Evolutionary conservation across 2,797 vertebrate genomes (phyloP), one percentile per base, ranked within the genome.

Genomic region (Triplophysa yarkandensis): DNA sequence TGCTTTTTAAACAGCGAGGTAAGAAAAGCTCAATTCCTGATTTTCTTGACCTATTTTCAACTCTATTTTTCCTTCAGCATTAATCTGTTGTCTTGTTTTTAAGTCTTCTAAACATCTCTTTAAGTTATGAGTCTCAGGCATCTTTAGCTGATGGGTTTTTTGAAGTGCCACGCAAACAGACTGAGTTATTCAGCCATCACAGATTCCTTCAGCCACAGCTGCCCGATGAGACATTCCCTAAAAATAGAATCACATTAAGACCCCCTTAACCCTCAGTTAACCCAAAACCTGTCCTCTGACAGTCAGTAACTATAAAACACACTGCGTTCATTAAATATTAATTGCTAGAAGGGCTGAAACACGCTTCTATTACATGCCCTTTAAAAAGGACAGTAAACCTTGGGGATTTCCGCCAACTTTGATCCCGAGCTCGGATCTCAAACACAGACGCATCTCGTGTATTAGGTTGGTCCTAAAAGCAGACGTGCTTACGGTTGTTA

Each of bases 1-100:
- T 98, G 97, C 89, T 99, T 98, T 91, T 89, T 98, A 85, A 99
- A 99, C 88, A 97, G 96, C 0, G 97, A 98, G 95, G 97, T 98
- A 89, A 95, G 96, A 67, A 58, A 54, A 28, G 10, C 28, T 34
- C 0, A 58, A 43, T 32, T 71, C 9, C 17, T 36, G n/a, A 27
- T 27, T 13, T 65, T 6, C 39, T 28, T 39, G 4, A 36, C 4
- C 34, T 17, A 0, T 57, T 57, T 41, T 5, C 60, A 11, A 8
- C 13, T 9, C 21, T 11, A 10, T 23, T 52, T 52, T 25, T 11
- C 48, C 9, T 11, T 52, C 2, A 23, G 7, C 36, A 19, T 46
- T 34, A 62, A 14, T 39, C 3, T 32, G 13, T 6, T 9, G 2
- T 44, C 39, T 55, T 43, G 43, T 41, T 19, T 48, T 7, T 55